Percentiles rank a stretch among this genome's conserved stretches.
Evolutionary conservation across 2,113 vertebrate species (phyloP).

Genomic region (cat (Felis catus)): DNA sequence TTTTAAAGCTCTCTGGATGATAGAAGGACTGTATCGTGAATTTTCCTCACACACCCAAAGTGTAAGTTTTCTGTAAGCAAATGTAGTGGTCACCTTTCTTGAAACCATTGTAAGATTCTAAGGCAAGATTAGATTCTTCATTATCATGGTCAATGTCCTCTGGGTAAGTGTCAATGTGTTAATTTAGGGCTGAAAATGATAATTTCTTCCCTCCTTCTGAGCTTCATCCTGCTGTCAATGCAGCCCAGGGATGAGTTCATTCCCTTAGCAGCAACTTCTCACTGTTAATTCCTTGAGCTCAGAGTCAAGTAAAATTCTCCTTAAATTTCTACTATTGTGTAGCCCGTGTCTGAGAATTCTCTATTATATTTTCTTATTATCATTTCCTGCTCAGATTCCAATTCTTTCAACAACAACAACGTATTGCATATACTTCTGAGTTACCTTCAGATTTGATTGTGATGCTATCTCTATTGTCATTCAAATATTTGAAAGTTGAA

Average conservation of each 20-base stretch:
- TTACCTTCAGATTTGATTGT: slow-evolving; percentile 14
- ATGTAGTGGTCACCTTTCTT: neutral
- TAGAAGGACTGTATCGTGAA: neutral
- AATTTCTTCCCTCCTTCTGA: neutral
- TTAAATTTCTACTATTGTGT: neutral
- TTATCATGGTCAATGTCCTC: neutral
- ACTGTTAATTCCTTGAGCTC: neutral
- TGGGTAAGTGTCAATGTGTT: neutral
- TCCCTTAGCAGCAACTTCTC: neutral
- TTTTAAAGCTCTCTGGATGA: slow-evolving; percentile 17
- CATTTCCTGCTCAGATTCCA: neutral
- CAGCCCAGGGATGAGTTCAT: neutral
- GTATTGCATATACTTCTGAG: neutral
- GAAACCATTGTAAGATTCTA: neutral
- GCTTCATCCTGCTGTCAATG: neutral
- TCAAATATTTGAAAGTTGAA: slow-evolving; percentile 20
- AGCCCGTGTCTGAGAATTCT: neutral
- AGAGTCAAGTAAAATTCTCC: neutral
- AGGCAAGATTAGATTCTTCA: neutral
- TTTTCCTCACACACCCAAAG: neutral
- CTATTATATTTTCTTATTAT: neutral
- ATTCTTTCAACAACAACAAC: neutral
- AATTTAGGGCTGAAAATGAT: neutral
- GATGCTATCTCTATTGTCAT: neutral
- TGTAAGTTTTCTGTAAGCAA: neutral